Evolutionary conservation across 2,888 invertebrate genomes (phyloP), one percentile per base, ranked within the genome.

Genomic region (Ormyrus nitidulus): DNA sequence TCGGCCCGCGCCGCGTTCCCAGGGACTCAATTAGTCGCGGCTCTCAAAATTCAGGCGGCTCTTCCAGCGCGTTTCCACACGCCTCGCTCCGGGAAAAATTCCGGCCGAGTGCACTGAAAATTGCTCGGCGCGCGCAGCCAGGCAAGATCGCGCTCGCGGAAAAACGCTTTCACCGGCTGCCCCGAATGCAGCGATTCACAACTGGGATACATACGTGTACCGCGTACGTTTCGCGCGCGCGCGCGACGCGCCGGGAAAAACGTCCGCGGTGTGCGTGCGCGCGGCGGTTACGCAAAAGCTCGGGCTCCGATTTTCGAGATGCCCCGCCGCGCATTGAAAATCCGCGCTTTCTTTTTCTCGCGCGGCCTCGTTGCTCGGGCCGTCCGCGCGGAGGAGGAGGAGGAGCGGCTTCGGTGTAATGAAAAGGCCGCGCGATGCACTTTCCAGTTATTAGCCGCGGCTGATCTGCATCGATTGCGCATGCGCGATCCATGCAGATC

Each of bases 101-200:
- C 34, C 34, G 3, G 34, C 34, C 34, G 34, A 34, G 34, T 4
- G 34, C 34, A 34, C 34, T 13, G 34, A 34, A 34, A 34, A 34
- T 34, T 34, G 34, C 34, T 34, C 34, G 34, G 34, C 4, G 46
- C 10, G 8, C n/a, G 49, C 6, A 66, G 7, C 51, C 34, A 6
- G 8, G 34, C 3, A 19, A 19, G 19, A 19, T 19, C 19, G 69
- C 44, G 48, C 9, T 61, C 49, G 71, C 77, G 69, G 73, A 77
- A 81, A 81, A 81, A 56, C 77, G 81, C 81, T 81, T 81, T 81
- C 81, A 81, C 81, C 74, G n/a, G 9, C 6, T 9, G 64, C 34
- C 66, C 61, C 69, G 51, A 69, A 69, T 76, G 48, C 64, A 8
- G 11, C 49, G 46, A 34, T 34, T 34, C 69, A 4, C 66, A 34